phyloP scores from a whole-genome alignment of 2,888 invertebrate genomes.

The Dugesia japonica region DNA sequence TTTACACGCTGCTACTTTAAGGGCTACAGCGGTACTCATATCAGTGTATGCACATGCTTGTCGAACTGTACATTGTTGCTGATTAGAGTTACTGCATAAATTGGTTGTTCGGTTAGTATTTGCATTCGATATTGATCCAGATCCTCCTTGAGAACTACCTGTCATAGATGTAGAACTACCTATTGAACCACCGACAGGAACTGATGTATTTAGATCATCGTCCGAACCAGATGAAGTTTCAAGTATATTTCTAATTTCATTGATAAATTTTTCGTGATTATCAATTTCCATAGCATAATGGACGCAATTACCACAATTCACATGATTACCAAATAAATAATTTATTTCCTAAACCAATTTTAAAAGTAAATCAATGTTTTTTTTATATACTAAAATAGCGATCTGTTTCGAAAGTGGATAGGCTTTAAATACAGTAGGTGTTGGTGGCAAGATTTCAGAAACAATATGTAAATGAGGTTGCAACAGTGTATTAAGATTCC shows the following conservation, averaged over 20 bases:
- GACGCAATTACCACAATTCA: background rate
- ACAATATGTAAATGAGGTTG: slow-evolving; percentile 77
- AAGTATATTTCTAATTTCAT: slow-evolving; percentile 17
- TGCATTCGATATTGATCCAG: background rate
- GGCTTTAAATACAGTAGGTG: slow-evolving; percentile 75
- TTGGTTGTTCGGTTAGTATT: background rate
- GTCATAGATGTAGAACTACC: no score
- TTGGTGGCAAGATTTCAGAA: slow-evolving; percentile 81
- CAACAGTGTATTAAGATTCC: slow-evolving; percentile 69
- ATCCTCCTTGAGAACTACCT: background rate
- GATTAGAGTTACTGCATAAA: background rate
- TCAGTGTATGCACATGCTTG: slow-evolving; percentile 13
- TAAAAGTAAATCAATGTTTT: no score
- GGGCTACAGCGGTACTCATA: background rate
- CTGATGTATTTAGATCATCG: background rate
- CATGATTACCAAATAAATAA: slow-evolving; percentile 26
- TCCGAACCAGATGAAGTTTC: background rate
- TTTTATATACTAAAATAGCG: slow-evolving; percentile 65
- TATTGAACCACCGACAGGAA: background rate
- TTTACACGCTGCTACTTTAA: slow-evolving; percentile 9
- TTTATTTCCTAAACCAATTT: slow-evolving; percentile 24
- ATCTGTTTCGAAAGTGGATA: slow-evolving; percentile 89
- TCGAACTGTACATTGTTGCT: background rate
- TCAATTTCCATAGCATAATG: slow-evolving; percentile 27
- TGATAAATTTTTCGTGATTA: slow-evolving; percentile 24